A percentile compares a stretch with the other conserved stretches of the same genome.
Evolutionary conservation across 2,888 invertebrate species (phyloP).

Genomic region (Apotomis turbidana): DNA sequence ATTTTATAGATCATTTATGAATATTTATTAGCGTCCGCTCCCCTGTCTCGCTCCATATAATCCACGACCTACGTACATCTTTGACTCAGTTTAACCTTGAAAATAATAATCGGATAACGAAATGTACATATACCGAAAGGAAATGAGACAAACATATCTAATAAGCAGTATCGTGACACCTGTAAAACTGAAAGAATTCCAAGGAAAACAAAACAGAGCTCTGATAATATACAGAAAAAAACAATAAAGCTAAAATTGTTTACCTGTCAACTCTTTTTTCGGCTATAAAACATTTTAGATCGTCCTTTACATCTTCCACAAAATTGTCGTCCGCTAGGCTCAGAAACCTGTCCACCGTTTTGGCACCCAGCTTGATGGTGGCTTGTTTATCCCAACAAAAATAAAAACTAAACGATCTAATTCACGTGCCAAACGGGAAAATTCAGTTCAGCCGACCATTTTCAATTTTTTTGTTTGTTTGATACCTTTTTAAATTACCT

Average conservation of each 20-base stretch:
- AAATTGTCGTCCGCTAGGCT: constrained; percentile 78
- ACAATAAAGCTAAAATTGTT: constrained; percentile 65
- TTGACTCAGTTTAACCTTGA: constrained; percentile 76
- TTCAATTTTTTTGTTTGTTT: constrained; percentile 49
- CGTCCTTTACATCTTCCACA: constrained; percentile 80
- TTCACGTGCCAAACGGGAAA: constrained; percentile 72
- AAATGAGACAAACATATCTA: constrained; percentile 28
- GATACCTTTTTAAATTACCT: constrained; percentile 30
- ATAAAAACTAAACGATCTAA: constrained; percentile 49
- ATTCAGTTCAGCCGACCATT: constrained; percentile 64
- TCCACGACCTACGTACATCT: constrained; percentile 62
- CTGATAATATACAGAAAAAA: constrained; percentile 45
- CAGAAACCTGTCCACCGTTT: constrained; percentile 78
- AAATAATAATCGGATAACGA: constrained; percentile 51
- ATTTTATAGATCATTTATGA: constrained; percentile 56
- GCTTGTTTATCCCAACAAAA: constrained; percentile 59
- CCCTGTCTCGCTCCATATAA: constrained; percentile 66
- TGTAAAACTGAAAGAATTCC: not conserved
- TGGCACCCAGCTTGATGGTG: constrained; percentile 82
- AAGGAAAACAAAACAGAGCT: not conserved
- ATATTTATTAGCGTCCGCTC: constrained; percentile 63
- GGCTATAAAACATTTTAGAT: constrained; percentile 78
- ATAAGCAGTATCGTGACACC: not conserved
- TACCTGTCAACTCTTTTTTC: constrained; percentile 80
- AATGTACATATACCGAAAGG: constrained; percentile 5